A percentile compares a stretch with the other conserved stretches of the same genome.
Evolutionary conservation across 2,888 invertebrate genomes (phyloP).

Genomic region (Panopea generosa): DNA sequence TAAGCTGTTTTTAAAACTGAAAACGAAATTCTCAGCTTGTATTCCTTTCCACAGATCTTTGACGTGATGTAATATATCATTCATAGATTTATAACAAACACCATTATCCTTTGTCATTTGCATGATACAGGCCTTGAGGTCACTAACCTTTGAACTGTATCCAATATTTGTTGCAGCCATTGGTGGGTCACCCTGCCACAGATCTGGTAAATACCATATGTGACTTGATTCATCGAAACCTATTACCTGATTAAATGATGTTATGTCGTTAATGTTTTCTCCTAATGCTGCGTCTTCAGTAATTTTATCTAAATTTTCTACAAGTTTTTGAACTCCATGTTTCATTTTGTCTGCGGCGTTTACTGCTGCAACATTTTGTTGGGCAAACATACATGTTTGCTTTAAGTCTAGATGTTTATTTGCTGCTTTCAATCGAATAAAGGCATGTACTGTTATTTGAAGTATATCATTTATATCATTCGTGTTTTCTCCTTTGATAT

Average conservation of each 20-base stretch:
- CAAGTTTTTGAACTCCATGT: not conserved
- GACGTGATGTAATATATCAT: not conserved
- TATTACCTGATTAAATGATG: constrained; percentile 30
- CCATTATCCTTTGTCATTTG: no score
- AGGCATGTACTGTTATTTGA: constrained; percentile 43
- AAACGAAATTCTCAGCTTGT: no score
- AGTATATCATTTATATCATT: constrained; percentile 34
- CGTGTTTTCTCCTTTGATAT: constrained; percentile 42
- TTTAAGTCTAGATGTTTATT: not conserved
- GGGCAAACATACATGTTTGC: constrained; percentile 37
- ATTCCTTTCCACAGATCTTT: constrained; percentile 32
- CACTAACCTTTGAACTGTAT: no score
- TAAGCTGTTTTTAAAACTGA: no score
- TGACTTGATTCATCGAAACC: constrained; percentile 18
- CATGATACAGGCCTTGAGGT: no score
- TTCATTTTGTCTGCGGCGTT: constrained; percentile 11
- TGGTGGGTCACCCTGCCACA: constrained; percentile 40
- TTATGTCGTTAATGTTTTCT: constrained; percentile 23
- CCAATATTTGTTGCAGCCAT: constrained; percentile 22
- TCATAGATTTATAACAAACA: no score
- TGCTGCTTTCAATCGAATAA: constrained; percentile 39
- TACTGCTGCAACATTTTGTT: constrained; percentile 42
- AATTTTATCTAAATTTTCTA: no score
- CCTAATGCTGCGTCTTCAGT: constrained; percentile 20
- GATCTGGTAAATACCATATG: constrained; percentile 26